phyloP scores from a whole-genome alignment of 2,113 vertebrate genomes.

The Sturnus vulgaris region DNA sequence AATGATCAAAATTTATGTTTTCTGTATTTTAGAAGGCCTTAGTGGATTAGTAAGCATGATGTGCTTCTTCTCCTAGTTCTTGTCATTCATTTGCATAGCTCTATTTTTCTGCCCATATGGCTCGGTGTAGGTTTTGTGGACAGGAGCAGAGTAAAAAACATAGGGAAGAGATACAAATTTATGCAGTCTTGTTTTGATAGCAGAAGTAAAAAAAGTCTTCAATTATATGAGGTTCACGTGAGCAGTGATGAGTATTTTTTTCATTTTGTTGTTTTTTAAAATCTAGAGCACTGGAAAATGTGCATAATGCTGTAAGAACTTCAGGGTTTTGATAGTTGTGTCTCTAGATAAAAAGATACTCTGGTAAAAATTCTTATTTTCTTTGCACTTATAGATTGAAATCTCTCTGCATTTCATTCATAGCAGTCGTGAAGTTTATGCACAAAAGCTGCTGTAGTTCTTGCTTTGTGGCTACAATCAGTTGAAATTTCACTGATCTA shows the following conservation, averaged over 20 bases:
- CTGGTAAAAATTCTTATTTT: not conserved
- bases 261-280: not conserved
- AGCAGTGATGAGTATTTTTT: not conserved
- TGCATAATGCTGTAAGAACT: not conserved
- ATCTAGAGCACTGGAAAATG: not conserved
- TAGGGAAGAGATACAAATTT: not conserved
- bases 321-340: not conserved
- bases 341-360: not conserved
- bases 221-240: rapidly evolving
- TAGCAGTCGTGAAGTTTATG: not conserved
- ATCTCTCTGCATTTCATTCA: not conserved
- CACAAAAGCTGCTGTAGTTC: not conserved
- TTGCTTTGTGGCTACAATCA: not conserved
- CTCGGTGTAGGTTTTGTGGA: not conserved
- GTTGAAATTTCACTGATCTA: not conserved
- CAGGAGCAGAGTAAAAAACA: not conserved
- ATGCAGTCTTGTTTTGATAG: not conserved
- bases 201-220: not conserved
- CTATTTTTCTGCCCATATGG: not conserved
- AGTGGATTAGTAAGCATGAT: not conserved
- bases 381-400: not conserved
- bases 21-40: not conserved
- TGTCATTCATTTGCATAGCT: not conserved
- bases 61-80: not conserved
- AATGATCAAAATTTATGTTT: not conserved